Evolutionary conservation across 2,113 vertebrate species (phyloP).

Genomic region (Brienomyrus brachyistius): DNA sequence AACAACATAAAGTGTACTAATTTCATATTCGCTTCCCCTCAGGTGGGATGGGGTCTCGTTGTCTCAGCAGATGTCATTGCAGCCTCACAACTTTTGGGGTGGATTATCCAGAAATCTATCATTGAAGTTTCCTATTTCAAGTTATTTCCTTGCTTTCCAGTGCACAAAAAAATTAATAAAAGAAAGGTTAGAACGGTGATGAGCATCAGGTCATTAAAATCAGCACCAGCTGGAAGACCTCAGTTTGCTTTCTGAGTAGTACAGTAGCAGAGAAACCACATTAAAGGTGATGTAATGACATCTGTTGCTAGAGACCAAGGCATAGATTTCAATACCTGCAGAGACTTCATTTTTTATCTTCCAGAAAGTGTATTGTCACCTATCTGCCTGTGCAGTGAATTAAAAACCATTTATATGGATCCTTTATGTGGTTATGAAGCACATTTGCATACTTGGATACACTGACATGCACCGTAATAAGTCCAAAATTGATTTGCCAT

Average conservation of each 20-base stretch:
- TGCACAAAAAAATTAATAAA: neutral
- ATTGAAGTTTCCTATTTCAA: neutral
- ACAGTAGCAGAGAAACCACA: neutral
- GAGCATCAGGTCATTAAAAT: neutral
- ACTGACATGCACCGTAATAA: neutral
- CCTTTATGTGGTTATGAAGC: neutral
- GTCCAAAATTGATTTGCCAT: neutral
- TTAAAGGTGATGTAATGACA: conserved; percentile 20
- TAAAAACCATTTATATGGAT: neutral
- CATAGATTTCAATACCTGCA: neutral
- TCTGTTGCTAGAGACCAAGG: conserved; percentile 34
- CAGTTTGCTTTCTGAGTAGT: conserved; percentile 31
- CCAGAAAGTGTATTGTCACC: neutral
- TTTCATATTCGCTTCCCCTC: neutral
- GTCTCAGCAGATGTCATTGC: neutral
- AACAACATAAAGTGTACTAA: neutral
- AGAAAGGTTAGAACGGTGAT: conserved; percentile 8
- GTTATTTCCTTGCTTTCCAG: neutral
- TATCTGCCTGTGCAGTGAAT: neutral
- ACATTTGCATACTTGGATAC: neutral
- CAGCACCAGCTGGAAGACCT: conserved; percentile 27
- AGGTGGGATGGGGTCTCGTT: neutral
- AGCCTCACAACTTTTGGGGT: neutral
- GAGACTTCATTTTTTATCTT: neutral
- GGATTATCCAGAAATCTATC: neutral